phyloP scores from a whole-genome alignment of 2,113 vertebrate species.

The Progne subis region DNA sequence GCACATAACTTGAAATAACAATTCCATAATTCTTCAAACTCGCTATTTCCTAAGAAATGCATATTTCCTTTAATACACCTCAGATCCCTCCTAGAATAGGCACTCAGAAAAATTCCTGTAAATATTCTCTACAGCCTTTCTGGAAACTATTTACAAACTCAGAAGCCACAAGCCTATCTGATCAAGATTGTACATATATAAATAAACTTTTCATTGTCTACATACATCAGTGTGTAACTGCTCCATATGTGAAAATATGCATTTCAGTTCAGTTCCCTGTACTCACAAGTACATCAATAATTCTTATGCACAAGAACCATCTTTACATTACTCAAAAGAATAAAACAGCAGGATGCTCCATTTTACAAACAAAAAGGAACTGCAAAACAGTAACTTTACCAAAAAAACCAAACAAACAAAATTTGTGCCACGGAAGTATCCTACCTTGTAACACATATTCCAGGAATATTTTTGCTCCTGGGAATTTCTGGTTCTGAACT shows the following conservation, averaged over 20 bases:
- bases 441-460: background rate
- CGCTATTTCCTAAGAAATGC: background rate
- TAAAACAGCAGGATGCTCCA: background rate
- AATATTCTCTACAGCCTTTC: background rate
- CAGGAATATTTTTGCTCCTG: background rate
- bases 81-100: background rate
- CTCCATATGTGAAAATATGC: fast-evolving
- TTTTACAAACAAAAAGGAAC: background rate
- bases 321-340: background rate
- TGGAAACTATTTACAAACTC: background rate
- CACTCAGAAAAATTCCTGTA: background rate
- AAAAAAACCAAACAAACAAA: background rate
- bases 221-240: background rate
- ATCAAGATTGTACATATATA: background rate
- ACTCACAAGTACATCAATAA: background rate
- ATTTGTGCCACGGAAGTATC: background rate
- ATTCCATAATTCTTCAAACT: background rate
- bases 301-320: background rate
- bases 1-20: background rate
- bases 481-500: background rate
- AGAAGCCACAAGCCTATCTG: background rate
- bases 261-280: background rate
- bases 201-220: background rate
- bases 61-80: background rate
- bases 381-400: background rate